Evolutionary conservation across 1,140 invertebrate species (phyloP).

Genomic region (Drosophila subpulchrella): DNA sequence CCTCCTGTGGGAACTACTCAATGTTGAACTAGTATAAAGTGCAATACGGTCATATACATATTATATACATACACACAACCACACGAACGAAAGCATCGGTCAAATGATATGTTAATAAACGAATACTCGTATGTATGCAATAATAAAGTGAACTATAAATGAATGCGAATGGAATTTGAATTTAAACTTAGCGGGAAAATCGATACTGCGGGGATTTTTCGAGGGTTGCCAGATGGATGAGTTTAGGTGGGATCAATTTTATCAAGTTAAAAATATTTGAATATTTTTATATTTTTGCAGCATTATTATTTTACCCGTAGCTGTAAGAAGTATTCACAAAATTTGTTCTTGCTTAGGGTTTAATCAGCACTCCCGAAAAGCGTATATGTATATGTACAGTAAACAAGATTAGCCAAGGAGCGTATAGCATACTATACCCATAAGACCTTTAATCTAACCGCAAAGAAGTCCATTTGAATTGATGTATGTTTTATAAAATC

Average conservation of each 20-base stretch:
- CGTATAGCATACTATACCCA: background rate
- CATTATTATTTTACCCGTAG: background rate
- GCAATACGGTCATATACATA: constrained; percentile 53
- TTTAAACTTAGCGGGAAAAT: background rate
- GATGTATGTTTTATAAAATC: background rate
- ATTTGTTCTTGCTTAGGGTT: background rate
- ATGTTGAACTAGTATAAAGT: constrained; percentile 47
- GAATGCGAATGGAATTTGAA: constrained; percentile 13
- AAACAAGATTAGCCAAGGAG: background rate
- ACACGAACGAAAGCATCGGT: constrained; percentile 18
- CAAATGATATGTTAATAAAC: constrained; percentile 54
- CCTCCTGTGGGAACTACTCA: constrained; percentile 32
- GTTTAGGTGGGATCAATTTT: background rate
- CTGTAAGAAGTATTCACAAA: background rate
- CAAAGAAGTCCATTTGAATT: background rate
- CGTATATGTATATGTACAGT: background rate
- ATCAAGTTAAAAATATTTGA: too few relatives aligned
- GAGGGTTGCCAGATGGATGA: background rate
- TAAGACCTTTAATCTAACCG: background rate
- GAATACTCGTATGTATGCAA: constrained; percentile 48
- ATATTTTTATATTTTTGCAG: too few relatives aligned
- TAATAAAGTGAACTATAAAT: constrained; percentile 52
- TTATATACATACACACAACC: constrained; percentile 37
- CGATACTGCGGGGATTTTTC: background rate
- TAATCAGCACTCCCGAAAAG: background rate